Evolutionary conservation across 2,888 invertebrate species (phyloP).

Genomic region (Perdita meconis): DNA sequence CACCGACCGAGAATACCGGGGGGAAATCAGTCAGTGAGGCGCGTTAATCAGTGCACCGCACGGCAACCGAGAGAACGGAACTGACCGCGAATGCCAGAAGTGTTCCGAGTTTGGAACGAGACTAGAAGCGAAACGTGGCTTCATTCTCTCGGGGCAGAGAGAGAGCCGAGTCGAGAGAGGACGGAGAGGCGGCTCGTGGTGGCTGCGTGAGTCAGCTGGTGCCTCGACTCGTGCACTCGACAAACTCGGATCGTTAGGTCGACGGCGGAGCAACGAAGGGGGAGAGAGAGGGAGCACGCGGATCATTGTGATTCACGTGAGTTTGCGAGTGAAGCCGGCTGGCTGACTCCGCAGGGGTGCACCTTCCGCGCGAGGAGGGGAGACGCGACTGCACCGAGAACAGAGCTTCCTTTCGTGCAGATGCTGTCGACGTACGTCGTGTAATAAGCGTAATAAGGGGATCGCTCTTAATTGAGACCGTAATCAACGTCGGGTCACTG

Average conservation of each 20-base stretch:
- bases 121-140: conserved; percentile 66
- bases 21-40: conserved; percentile 12
- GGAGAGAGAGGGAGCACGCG: conserved; percentile 15
- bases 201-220: conserved; percentile 73
- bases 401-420: conserved; percentile 15
- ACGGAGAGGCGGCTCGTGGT: conserved; percentile 30
- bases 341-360: neutral
- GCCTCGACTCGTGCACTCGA: conserved; percentile 45
- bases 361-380: conserved; percentile 2
- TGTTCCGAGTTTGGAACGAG: conserved; percentile 66
- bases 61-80: conserved; percentile 52
- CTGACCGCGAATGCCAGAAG: conserved; percentile 60
- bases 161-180: conserved; percentile 27
- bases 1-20: neutral
- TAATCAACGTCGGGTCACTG: conserved; percentile 13
- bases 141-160: conserved; percentile 37
- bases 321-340: neutral
- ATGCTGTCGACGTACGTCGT: neutral
- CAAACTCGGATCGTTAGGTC: conserved; percentile 45
- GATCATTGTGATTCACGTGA: conserved; percentile 54
- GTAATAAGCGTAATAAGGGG: conserved; percentile 35
- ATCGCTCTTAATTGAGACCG: conserved; percentile 37
- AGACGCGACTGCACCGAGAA: conserved; percentile 26
- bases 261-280: neutral
- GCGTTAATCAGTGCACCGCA: conserved; percentile 16